Conservation (phyloP, 2,888 invertebrate genomes). For the Ceriagrion tenellum region DNA sequence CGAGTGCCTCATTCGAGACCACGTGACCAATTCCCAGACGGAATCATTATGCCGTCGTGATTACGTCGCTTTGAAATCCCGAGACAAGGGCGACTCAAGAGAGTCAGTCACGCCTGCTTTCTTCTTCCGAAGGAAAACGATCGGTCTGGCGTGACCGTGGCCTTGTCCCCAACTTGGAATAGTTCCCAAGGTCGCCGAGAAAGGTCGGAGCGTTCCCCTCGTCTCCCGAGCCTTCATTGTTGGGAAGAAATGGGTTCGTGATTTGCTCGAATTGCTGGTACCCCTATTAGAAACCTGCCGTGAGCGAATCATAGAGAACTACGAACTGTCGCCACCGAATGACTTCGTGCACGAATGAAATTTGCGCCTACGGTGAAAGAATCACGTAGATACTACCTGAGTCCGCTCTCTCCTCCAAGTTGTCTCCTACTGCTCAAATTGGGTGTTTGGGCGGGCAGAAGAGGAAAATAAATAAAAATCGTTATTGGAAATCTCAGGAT, state of each 20-base stretch:
- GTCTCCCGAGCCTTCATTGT: background rate
- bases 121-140: background rate
- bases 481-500: too few species aligned
- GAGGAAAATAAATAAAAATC: too few species aligned
- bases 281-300: background rate
- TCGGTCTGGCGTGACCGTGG: background rate
- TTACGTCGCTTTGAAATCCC: background rate
- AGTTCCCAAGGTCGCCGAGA: background rate
- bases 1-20: background rate
- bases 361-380: too few species aligned
- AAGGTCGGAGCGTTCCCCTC: background rate
- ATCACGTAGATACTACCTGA: too few species aligned
- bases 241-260: background rate
- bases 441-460: too few species aligned
- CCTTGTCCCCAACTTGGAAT: background rate
- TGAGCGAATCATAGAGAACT: too few species aligned
- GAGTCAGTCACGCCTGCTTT: background rate
- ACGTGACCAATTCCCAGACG: background rate
- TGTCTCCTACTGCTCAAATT: too few species aligned
- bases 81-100: background rate
- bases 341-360: too few species aligned
- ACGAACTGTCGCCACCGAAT: too few species aligned
- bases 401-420: too few species aligned
- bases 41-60: background rate
- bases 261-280: background rate